Evolutionary conservation across 2,113 vertebrate genomes (phyloP).

Genomic region (Xenopus tropicalis): UCB_Xtro_10.0 CM004450.2:65915001-65915500

Average conservation of each 20-base stretch:
- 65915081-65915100: too few relatives aligned
- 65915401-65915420: slow-evolving; percentile 10
- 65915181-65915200: slow-evolving; percentile 2
- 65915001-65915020: neutral
- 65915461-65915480: too few relatives aligned
- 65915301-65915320: slow-evolving; percentile 26
- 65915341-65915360: slow-evolving; percentile 22
- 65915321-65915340: slow-evolving; percentile 13
- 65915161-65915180: neutral
- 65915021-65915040: too few relatives aligned
- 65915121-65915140: neutral
- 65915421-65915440: slow-evolving; percentile 8
- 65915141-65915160: neutral
- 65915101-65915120: neutral
- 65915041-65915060: neutral
- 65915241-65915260: slow-evolving; percentile 14
- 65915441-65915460: neutral
- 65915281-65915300: slow-evolving; percentile 24
- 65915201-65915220: slow-evolving; percentile 1
- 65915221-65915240: slow-evolving; percentile 18
- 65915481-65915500: too few relatives aligned
- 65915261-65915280: slow-evolving; percentile 5
- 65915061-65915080: neutral
- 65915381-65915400: slow-evolving; percentile 15
- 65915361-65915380: slow-evolving; percentile 16